A percentile compares a stretch with the other conserved stretches of the same genome.
Conservation (phyloP, 2,113 vertebrate species). For the Tupaia chinensis region DNA sequence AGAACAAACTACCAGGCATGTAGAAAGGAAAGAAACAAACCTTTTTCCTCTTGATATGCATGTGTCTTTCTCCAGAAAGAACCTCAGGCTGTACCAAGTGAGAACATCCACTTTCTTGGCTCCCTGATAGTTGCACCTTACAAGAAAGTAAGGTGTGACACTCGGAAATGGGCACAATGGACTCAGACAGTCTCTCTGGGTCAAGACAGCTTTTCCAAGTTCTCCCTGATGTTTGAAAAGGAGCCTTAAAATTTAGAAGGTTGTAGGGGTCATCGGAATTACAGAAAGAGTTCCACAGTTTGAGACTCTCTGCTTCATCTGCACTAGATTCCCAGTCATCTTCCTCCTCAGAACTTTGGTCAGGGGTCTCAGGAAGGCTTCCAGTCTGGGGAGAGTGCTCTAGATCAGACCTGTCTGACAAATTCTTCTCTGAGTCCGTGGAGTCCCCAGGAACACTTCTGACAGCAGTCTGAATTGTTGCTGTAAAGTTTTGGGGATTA, state of each 20-base stretch:
- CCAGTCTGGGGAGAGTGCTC: slow-evolving; percentile 71
- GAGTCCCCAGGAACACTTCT: not conserved
- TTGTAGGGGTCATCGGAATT: slow-evolving; percentile 94
- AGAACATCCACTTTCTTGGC: slow-evolving; percentile 79
- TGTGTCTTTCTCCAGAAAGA: slow-evolving; percentile 55
- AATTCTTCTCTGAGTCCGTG: not conserved
- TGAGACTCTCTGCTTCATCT: slow-evolving; percentile 91
- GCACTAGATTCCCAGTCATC: slow-evolving; percentile 88
- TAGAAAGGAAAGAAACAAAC: slow-evolving; percentile 72
- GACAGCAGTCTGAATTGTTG: slow-evolving; percentile 86
- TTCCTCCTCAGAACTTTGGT: slow-evolving; percentile 78
- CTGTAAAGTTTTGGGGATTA: slow-evolving; percentile 93
- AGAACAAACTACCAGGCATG: rapidly evolving
- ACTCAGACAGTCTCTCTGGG: not conserved
- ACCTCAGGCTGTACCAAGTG: slow-evolving; percentile 72
- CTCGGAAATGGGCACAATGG: not conserved
- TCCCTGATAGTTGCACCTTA: slow-evolving; percentile 82
- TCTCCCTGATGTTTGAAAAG: slow-evolving; percentile 87
- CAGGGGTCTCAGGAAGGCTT: slow-evolving; percentile 74
- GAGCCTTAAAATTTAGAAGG: slow-evolving; percentile 93
- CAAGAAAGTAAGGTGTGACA: not conserved
- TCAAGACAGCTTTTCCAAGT: not conserved
- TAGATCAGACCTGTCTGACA: slow-evolving; percentile 10
- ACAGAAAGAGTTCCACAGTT: slow-evolving; percentile 93
- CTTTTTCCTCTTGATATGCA: slow-evolving; percentile 85